A percentile compares a stretch with the other conserved stretches of the same genome.
Conservation (phyloP, 2,113 vertebrate species). For the Ellobius talpinus region DNA sequence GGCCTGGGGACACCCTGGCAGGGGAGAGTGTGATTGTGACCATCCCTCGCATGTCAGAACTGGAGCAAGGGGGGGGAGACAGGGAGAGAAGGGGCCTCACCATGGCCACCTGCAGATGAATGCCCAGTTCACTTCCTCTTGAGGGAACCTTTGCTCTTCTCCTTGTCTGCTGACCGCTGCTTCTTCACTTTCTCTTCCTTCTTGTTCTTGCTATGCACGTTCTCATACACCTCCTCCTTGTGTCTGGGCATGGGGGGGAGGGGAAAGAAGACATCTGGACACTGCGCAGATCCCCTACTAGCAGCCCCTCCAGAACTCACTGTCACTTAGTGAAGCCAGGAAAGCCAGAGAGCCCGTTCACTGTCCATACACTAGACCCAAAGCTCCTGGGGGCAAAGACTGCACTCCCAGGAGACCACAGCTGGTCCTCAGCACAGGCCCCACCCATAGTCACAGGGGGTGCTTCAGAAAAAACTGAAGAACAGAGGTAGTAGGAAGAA, state of each 20-base stretch:
- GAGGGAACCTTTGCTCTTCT: conserved; percentile 91
- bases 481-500: background rate
- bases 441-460: background rate
- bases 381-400: background rate
- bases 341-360: background rate
- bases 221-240: conserved; percentile 94
- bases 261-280: background rate
- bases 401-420: background rate
- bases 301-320: background rate
- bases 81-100: background rate
- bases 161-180: conserved; percentile 89
- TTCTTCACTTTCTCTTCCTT: conserved; percentile 92
- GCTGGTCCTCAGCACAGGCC: background rate
- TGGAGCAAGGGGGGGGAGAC: background rate
- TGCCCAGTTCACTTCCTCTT: conserved; percentile 90
- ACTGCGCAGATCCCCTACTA: background rate
- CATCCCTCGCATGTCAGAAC: background rate
- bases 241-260: conserved; percentile 84
- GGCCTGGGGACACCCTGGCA: background rate
- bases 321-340: background rate
- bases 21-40: background rate
- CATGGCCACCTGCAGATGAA: background rate
- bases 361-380: background rate
- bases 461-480: background rate
- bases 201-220: conserved; percentile 89